Evolutionary conservation across 2,113 vertebrate species (phyloP), one percentile per base, ranked within the genome.

Genomic region (Pelusios castaneus): DNA sequence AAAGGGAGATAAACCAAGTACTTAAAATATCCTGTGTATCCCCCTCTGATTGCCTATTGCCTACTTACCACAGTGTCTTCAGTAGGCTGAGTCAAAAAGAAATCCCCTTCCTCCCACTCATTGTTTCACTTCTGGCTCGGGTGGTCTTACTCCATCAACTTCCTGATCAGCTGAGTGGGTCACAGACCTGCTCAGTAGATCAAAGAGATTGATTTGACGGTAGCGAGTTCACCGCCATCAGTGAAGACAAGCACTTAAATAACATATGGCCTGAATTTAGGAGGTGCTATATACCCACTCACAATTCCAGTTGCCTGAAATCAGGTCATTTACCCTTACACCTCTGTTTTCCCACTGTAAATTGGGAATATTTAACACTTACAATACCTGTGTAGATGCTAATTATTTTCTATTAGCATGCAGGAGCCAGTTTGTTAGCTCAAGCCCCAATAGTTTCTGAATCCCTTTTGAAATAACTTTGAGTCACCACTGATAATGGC

Each of bases 341-440:
- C n/a, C 19, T 85, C 29, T 2, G 38, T 88, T 91, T 70, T 34
- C n/a, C 63, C 38, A 38, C 21, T 92, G 16, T 2, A 73, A 27
- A 45, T 0, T 1, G 45, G 0, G 31, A 4, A 41, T 7, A 84
- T 85, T 87, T 85, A 49, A 25, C 19, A 29, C 13, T 49, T 17
- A 8, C 43, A 77, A 56, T 34, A 56, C 25, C 2, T 85, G n/a
- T 60, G 38, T 60, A 94, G 88, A 76, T 16, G 4, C 54, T 60
- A 51, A 4, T 76, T 24, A 85, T 22, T 67, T 47, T 67, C 38
- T 63, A 34, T 38, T 70, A 38, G n/a, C 82, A 55, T 14, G 67
- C 2, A 79, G 1, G n/a, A n/a, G 2, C 22, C 4, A 2, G 67
- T 52, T 91, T 93, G 75, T 38, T 70, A 2, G 13, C 29, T 6